phyloP scores from a whole-genome alignment of 2,888 invertebrate species.

The Lasioglossum malachurum region DNA sequence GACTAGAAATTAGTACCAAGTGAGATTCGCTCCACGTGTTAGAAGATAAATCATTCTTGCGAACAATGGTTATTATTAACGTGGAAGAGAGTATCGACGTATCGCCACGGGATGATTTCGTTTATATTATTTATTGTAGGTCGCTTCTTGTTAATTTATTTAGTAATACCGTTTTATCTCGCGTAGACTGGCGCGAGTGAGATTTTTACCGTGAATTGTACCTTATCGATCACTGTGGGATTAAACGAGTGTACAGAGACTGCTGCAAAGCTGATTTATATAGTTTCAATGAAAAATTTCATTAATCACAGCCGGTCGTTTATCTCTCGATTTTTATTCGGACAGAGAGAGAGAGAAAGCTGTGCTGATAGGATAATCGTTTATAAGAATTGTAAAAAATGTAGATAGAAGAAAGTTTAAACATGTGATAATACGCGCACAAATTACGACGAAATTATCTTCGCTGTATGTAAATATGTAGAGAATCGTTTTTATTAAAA shows the following conservation, averaged over 20 bases:
- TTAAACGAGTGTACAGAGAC: constrained; percentile 24
- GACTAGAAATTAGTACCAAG: constrained; percentile 18
- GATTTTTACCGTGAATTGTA: neutral
- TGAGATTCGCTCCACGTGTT: neutral
- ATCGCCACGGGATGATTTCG: neutral
- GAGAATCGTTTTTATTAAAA: neutral
- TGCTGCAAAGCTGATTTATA: constrained; percentile 42
- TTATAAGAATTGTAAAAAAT: neutral
- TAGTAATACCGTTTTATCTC: neutral
- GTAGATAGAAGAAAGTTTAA: neutral
- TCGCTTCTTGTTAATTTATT: constrained; percentile 12
- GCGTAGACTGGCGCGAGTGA: neutral
- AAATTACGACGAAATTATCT: neutral
- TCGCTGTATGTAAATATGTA: neutral
- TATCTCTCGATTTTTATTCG: neutral
- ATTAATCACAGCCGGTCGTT: neutral
- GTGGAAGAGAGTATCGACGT: neutral
- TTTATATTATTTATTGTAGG: constrained; percentile 20
- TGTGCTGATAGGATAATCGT: neutral
- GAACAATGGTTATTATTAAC: neutral
- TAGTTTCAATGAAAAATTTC: constrained; percentile 44
- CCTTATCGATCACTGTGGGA: neutral
- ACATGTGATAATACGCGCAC: neutral
- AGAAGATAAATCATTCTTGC: constrained; percentile 5
- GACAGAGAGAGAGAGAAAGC: neutral